phyloP scores from a whole-genome alignment of 2,797 vertebrate species.

The Sebastiscus tertius region DNA sequence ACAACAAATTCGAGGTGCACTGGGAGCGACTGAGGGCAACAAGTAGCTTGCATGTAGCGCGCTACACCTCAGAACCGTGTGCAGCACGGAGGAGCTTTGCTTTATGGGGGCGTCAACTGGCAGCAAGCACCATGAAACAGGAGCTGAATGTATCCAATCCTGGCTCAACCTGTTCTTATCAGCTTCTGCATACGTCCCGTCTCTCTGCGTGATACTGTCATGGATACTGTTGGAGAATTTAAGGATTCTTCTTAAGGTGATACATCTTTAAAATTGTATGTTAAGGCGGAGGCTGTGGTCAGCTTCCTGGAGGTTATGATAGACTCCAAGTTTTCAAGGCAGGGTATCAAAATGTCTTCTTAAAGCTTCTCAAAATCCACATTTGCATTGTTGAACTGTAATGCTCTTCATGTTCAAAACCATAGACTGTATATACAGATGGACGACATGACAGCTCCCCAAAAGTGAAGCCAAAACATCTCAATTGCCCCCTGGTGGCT shows the following conservation, averaged over 20 bases:
- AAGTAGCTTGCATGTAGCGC: conserved; percentile 48
- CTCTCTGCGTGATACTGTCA: background rate
- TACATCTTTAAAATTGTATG: background rate
- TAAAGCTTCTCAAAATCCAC: background rate
- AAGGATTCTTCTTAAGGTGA: background rate
- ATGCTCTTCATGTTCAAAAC: background rate
- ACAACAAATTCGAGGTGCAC: conserved; percentile 45
- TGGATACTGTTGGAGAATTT: background rate
- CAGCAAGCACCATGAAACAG: conserved; percentile 10
- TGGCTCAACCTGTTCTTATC: conserved; percentile 22
- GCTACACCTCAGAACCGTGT: conserved; percentile 14
- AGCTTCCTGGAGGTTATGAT: background rate
- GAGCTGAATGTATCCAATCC: conserved; percentile 6
- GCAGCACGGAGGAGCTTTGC: conserved; percentile 30
- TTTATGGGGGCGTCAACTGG: conserved; percentile 26
- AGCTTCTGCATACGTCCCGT: background rate
- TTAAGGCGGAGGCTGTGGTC: background rate
- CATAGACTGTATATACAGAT: no score
- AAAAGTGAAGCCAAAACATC: no score
- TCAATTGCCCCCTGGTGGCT: no score
- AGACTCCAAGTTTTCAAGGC: background rate
- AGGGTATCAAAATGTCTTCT: background rate
- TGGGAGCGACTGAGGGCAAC: conserved; percentile 61
- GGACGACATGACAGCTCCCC: no score
- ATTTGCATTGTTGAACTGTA: background rate